These are phyloP conservation scores for Natator depressus DNA, from an alignment of 2,113 vertebrate genomes.

Conservation along the genomic window DNA sequence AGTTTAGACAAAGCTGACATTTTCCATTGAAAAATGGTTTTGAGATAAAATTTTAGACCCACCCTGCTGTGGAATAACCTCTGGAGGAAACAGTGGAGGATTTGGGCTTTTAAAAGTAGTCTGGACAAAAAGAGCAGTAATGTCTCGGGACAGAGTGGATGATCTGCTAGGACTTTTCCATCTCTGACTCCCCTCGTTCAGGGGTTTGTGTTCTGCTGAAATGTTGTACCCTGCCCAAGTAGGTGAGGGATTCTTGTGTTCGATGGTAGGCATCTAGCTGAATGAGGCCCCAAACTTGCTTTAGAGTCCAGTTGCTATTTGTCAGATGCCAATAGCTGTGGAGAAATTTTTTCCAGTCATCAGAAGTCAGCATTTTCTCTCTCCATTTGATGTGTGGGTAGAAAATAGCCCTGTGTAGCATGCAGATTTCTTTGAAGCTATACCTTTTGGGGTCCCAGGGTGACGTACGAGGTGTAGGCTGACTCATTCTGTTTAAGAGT, in stretches of 20 bases:
- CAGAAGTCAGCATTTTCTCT: constrained; percentile 18
- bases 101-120: background rate
- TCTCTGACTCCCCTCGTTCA: background rate
- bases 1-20: background rate
- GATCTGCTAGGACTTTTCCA: background rate
- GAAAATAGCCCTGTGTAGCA: constrained; percentile 56
- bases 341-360: constrained; percentile 17
- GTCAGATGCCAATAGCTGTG: constrained; percentile 41
- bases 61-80: background rate
- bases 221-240: background rate
- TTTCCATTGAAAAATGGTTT: background rate
- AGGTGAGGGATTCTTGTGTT: background rate
- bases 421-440: constrained; percentile 53
- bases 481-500: constrained; percentile 63
- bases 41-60: background rate
- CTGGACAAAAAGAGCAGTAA: background rate
- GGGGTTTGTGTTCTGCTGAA: background rate
- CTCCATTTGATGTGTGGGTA: constrained; percentile 59
- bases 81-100: background rate
- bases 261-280: background rate
- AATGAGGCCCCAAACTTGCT: background rate
- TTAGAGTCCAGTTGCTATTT: constrained; percentile 34
- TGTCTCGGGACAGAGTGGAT: background rate
- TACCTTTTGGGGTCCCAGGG: constrained; percentile 63
- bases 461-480: constrained; percentile 64